Conservation (phyloP, 2,888 invertebrate species). For the Tenodera sinensis region DNA sequence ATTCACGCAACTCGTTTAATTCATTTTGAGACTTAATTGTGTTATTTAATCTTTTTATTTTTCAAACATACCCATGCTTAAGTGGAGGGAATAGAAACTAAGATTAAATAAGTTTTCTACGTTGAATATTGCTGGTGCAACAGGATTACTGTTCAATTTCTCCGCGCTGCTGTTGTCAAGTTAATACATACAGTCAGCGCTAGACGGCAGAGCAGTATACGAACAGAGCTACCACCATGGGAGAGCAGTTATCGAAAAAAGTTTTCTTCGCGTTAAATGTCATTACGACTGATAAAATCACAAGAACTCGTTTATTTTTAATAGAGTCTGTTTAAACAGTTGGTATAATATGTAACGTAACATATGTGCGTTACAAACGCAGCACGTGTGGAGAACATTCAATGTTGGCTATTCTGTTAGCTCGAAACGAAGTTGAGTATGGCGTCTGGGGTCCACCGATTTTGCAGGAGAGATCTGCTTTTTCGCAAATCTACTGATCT, state of each 20-base stretch:
- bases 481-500: too few relatives aligned
- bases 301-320: not conserved
- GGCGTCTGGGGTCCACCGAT: conserved; percentile 16
- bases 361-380: not conserved
- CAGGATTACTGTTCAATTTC: not conserved
- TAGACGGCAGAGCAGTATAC: not conserved
- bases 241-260: not conserved
- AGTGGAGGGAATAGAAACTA: too few relatives aligned
- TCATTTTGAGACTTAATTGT: too few relatives aligned
- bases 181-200: not conserved
- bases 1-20: too few relatives aligned
- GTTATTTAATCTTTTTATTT: too few relatives aligned
- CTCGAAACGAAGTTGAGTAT: conserved; percentile 10
- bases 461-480: too few relatives aligned
- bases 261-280: not conserved
- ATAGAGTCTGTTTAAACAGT: not conserved
- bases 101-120: too few relatives aligned
- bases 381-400: not conserved
- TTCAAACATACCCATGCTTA: too few relatives aligned
- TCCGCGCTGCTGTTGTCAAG: not conserved
- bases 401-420: conserved; percentile 4
- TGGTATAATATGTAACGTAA: not conserved
- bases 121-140: too few relatives aligned
- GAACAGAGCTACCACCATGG: not conserved
- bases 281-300: not conserved